Evolutionary conservation across 2,888 invertebrate genomes (phyloP), one percentile per base, ranked within the genome.

Genomic region (Eutolmus rufibarbis): DNA sequence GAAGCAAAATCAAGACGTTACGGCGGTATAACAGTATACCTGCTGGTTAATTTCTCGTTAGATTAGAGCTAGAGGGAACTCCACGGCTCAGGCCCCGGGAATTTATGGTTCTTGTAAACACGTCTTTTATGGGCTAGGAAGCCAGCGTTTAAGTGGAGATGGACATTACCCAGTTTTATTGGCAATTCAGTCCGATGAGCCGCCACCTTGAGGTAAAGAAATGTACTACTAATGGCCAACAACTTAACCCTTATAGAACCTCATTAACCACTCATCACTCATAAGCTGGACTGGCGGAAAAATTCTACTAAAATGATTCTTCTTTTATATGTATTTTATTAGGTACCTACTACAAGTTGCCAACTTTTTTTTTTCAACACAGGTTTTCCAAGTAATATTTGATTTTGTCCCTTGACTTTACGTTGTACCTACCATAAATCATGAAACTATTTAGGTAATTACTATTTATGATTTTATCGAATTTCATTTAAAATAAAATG

Each of bases 11-110:
- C 40, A 84, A 84, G 66, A 66, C 82, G 66, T 84, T 79, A 43
- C 79, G 40, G 66, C 66, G 23, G n/a, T 84, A 66, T 84, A 84
- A 84, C 82, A 84, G 82, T 84, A 28, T 28, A 84, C 57, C n/a
- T 37, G 37, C 37, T n/a, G 37, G 37, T 23, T 84, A 57, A 31
- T n/a, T 19, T 34, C 12, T 56, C 14, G n/a, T 84, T 66, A n/a
- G 51, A 79, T 84, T 66, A 9, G 51, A 56, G 79, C 66, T 66
- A 9, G 51, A 56, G 79, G 16, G 66, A 28, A 16, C 51, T 79
- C 51, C 12, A 7, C 9, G 57, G 9, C 5, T 16, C 14, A 31
- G 14, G 51, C 31, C 51, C 51, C 28, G 16, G 51, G 78, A 23
- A 43, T 31, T 79, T 28, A 23, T 66, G 23, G 23, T 66, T 66